Base-by-base conservation (phyloP, 53 echinoderm and acorn worm genomes). In the Temnopleurus reevesii region DNA sequence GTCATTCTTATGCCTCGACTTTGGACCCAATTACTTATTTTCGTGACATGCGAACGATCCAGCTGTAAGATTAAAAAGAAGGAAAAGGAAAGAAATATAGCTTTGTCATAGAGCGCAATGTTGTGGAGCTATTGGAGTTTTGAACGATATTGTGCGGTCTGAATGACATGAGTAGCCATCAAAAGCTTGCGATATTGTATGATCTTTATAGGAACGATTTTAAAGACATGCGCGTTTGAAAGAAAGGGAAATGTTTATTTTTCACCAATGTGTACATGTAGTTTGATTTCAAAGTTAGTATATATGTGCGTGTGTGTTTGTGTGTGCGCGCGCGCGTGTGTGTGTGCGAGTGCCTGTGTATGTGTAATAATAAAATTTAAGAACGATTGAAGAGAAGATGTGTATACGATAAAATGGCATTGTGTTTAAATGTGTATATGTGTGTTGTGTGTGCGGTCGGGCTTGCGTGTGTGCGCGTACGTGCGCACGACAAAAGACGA, bases 1-100 rank as follows among this genome's bases (percentile, higher is more conserved):
- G 13, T 18, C 49, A 83, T 83, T 34, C 53, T 81, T 51, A 49
- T 46, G 12, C 17, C 12, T 33, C 55, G 83, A 83, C 54, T 83
- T 83, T 83, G 83, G 55, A 83, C 83, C 83, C 83, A 55, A 56
- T 83, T 83, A 83, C 30, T 79, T 79, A 79, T 79, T 79, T 49
- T 18, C 27, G 46, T 8, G 77, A 77, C 79, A 79, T 46, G 46
- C 46, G 79, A 79, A 49, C 71, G 63, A 15, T 41, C 9, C 71
- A 41, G 71, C 71, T 71, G 71, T n/a, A 71, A 71, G 71, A 71
- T 71, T 71, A 71, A 71, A 60, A 71, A 7, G 0, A 2, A n/a
- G 41, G 24, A 23, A 56, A 23, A 15, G 1, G 10, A 15, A 49
- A 49, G 9, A 9, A 49, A 12, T 49, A 9, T 49, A 12, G 9